A percentile compares a stretch with the other conserved stretches of the same genome.
Evolutionary conservation across 30 jellyfish, hydroid and myxozoan genomes (phyloP).

Genomic region (Clytia hemisphaerica): DNA sequence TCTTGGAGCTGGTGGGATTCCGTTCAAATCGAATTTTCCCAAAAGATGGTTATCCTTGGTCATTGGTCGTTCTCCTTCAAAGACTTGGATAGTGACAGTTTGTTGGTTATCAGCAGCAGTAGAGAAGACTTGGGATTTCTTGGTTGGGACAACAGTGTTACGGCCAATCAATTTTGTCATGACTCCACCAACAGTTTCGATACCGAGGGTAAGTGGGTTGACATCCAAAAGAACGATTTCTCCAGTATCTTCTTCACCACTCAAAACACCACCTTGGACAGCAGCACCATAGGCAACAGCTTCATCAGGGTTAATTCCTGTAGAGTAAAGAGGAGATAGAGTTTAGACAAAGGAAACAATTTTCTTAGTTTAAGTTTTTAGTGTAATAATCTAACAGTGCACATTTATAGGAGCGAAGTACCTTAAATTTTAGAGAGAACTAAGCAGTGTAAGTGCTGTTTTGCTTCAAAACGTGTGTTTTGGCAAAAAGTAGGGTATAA

Average conservation of each 20-base stretch:
- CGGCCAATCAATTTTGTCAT: constrained; percentile 98
- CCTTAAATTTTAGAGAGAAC: too few relatives aligned
- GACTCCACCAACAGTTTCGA: constrained; percentile 99
- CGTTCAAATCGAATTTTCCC: constrained; percentile 93
- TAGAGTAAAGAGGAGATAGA: too few relatives aligned
- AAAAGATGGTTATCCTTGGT: constrained; percentile 94
- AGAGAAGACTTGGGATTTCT: constrained; percentile 96
- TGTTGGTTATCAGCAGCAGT: constrained; percentile 99
- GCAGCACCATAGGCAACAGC: constrained; percentile 99
- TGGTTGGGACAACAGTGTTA: constrained; percentile 99
- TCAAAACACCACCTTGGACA: constrained; percentile 98
- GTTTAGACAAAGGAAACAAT: too few relatives aligned
- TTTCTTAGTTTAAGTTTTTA: too few relatives aligned
- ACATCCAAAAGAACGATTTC: constrained; percentile 96
- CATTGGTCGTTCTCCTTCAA: constrained; percentile 99
- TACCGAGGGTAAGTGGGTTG: constrained; percentile 97
- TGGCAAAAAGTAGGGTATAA: too few relatives aligned
- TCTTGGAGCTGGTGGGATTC: constrained; percentile 99
- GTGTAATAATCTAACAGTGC: too few relatives aligned
- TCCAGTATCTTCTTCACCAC: constrained; percentile 99
- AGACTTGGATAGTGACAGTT: constrained; percentile 96
- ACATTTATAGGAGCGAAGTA: too few relatives aligned
- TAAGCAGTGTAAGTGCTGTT: too few relatives aligned
- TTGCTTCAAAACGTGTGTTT: too few relatives aligned
- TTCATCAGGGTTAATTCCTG: constrained; percentile 98